Evolutionary conservation across 2,113 vertebrate species (phyloP).

Genomic region (Neoarius graeffei): DNA sequence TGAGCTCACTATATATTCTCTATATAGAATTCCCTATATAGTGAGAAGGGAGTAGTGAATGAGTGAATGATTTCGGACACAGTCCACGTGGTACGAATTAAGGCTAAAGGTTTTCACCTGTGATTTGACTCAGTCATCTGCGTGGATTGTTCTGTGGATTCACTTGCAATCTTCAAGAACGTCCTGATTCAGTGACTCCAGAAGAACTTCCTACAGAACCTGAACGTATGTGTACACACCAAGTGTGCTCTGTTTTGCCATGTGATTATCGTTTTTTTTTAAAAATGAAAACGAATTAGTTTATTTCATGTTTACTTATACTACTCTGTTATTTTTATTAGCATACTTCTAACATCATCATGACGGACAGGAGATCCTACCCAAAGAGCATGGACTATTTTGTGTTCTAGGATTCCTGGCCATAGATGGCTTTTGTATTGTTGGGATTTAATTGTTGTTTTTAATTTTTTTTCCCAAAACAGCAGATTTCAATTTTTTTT

Average conservation of each 20-base stretch:
- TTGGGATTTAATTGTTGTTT: no score
- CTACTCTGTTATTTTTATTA: not conserved
- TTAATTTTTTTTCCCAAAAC: no score
- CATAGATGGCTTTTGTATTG: no score
- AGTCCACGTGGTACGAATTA: no score
- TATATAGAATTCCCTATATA: no score
- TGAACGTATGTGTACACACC: not conserved
- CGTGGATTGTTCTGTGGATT: not conserved
- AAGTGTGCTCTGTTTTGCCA: not conserved
- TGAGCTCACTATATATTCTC: no score
- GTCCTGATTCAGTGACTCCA: not conserved
- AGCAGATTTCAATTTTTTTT: no score
- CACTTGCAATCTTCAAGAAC: not conserved
- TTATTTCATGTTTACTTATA: not conserved
- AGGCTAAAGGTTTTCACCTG: not conserved
- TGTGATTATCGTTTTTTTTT: not conserved
- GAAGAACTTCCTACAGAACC: not conserved
- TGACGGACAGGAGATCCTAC: no score
- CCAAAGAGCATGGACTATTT: no score
- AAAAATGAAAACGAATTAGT: not conserved
- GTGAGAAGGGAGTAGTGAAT: no score
- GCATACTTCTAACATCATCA: not conserved
- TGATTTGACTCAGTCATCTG: not conserved
- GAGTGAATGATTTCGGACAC: no score
- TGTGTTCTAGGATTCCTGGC: not conserved